Evolutionary conservation across 2,888 invertebrate genomes (phyloP), one percentile per base, ranked within the genome.

Genomic region (Tenthredo amoena): DNA sequence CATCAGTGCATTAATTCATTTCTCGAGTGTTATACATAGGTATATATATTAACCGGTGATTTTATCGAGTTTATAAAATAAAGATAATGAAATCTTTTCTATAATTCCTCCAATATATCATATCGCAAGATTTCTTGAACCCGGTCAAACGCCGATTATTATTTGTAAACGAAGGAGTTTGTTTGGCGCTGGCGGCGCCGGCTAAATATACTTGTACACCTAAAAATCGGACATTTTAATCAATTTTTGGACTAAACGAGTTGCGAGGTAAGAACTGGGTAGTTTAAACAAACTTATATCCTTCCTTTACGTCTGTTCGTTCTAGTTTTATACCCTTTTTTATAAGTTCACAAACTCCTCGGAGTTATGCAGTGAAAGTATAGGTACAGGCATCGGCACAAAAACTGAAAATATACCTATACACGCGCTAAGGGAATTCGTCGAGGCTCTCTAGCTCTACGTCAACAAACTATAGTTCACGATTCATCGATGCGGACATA

Each of bases 401-500:
- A 55, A 50, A 55, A 55, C 55, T 55, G 7, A 55, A n/a, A 55
- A 55, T 55, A 50, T 0, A n/a, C n/a, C 1, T 55, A 50, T 18
- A 55, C 55, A 55, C n/a, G 55, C 55, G 55, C 7, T 55, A 7
- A 55, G n/a, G 55, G n/a, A 55, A n/a, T 55, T 55, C 55, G 55
- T 55, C 55, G 55, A 55, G 55, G 0, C 55, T 55, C 43, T 10
- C 55, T 55, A 55, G n/a, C 55, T 55, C 55, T 55, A n/a, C 55
- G 55, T 55, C 55, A 55, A 55, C 55, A 55, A 55, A 55, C 55
- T 55, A 55, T 55, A 55, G n/a, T 55, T 55, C 55, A 55, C 55
- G 55, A 55, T 55, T 55, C 55, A 55, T 55, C 55, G 55, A 55
- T 55, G 55, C n/a, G 55, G n/a, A n/a, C 55, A n/a, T 55, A 55